Percentiles rank a stretch among this genome's conserved stretches.
Evolutionary conservation across 2,113 vertebrate species (phyloP).

Genomic region (Lepisosteus oculatus): DNA sequence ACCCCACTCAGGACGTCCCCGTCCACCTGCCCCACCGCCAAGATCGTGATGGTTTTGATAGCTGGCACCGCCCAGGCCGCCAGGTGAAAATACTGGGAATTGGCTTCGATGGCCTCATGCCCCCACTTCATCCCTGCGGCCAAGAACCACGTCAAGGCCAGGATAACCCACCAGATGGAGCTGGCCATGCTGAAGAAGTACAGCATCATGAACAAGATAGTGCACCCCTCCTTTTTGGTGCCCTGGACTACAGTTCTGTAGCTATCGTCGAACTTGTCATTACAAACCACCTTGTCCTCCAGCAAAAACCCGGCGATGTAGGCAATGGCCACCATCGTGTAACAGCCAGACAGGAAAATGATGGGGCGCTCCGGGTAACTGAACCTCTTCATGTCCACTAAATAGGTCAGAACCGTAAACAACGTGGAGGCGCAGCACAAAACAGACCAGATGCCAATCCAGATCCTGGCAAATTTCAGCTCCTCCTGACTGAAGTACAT

Average conservation of each 20-base stretch:
- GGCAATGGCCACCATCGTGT: conserved; percentile 88
- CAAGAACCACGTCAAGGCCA: conserved; percentile 93
- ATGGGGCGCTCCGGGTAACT: conserved; percentile 93
- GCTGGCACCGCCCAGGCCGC: conserved; percentile 94
- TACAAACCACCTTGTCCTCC: conserved; percentile 89
- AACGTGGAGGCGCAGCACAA: conserved; percentile 89
- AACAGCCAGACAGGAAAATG: conserved; percentile 91
- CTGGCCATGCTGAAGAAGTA: conserved; percentile 98
- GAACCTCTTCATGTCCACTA: conserved; percentile 95
- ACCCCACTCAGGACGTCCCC: conserved; percentile 88
- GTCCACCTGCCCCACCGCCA: conserved; percentile 91
- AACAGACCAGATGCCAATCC: conserved; percentile 93
- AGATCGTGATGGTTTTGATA: conserved; percentile 91
- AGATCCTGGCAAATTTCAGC: conserved; percentile 84
- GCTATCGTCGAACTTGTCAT: conserved; percentile 85
- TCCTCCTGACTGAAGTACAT: conserved; percentile 92
- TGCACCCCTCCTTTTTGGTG: conserved; percentile 93
- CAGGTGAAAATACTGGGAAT: conserved; percentile 93
- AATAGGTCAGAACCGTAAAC: conserved; percentile 90
- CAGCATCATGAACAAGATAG: conserved; percentile 97
- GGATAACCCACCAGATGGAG: conserved; percentile 96
- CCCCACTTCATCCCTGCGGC: conserved; percentile 96
- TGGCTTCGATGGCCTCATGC: conserved; percentile 93
- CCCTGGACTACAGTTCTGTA: conserved; percentile 88
- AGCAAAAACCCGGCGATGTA: conserved; percentile 88